Percentiles rank a stretch among this genome's conserved stretches.
These are phyloP conservation scores for Mus minutoides DNA, from an alignment of 2,797 vertebrate genomes.

Conservation along the genomic window DNA sequence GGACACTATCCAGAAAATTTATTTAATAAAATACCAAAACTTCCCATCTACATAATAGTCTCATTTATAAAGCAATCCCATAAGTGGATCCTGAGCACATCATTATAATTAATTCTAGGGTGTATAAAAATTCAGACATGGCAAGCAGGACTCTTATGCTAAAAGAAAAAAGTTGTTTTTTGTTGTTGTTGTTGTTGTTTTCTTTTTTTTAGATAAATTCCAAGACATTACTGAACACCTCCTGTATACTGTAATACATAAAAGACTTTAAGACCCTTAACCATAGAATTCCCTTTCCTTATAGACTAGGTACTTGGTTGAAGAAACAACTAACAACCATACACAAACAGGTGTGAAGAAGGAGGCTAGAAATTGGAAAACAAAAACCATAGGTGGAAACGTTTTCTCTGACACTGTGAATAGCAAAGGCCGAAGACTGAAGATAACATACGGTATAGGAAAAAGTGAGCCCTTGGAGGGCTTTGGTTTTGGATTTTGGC, in stretches of 20 bases:
- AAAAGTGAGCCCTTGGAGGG: not conserved
- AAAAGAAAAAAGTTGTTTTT: not conserved
- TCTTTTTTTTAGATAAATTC: not conserved
- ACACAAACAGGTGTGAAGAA: not conserved
- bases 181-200: not conserved
- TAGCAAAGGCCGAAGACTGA: not conserved
- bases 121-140: not conserved
- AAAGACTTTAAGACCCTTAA: not conserved
- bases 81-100: conserved; percentile 41
- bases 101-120: conserved; percentile 42
- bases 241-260: not conserved
- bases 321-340: not conserved
- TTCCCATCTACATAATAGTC: not conserved
- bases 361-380: not conserved
- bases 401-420: not conserved
- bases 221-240: not conserved
- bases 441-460: not conserved
- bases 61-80: conserved; percentile 49
- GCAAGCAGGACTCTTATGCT: conserved; percentile 28
- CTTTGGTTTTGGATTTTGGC: not conserved
- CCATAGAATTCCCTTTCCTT: not conserved
- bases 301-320: not conserved
- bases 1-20: not conserved
- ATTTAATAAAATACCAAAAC: conserved; percentile 56
- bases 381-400: not conserved